Evolutionary conservation across 2,888 invertebrate genomes (phyloP).

Genomic region (Xiphydria camelus): DNA sequence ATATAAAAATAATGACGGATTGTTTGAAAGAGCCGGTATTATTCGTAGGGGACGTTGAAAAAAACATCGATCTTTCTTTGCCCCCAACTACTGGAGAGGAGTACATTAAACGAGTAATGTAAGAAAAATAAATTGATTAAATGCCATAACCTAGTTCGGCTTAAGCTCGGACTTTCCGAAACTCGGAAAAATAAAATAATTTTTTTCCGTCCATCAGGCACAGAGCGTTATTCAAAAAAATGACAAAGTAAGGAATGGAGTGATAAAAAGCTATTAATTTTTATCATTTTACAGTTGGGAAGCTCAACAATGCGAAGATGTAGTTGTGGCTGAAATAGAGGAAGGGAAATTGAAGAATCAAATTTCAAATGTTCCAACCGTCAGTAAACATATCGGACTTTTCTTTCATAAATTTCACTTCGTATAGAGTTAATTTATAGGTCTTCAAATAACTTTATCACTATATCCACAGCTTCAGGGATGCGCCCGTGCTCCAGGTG

Average conservation of each 20-base stretch:
- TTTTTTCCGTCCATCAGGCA: no score
- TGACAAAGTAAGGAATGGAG: no score
- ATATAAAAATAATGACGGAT: slow-evolving; percentile 34
- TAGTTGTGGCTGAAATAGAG: slow-evolving; percentile 46
- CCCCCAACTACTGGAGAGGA: slow-evolving; percentile 51
- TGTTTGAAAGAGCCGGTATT: slow-evolving; percentile 41
- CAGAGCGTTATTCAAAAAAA: no score
- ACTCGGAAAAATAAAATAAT: no score
- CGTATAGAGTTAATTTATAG: no score
- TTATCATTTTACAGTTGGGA: no score
- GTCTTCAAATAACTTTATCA: no score
- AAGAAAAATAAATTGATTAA: slow-evolving; percentile 25
- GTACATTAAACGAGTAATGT: slow-evolving; percentile 54
- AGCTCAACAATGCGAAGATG: slow-evolving; percentile 46
- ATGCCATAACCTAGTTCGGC: no score
- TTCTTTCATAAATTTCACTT: no score
- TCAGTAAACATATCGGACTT: no score
- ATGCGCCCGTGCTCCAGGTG: slow-evolving; percentile 57
- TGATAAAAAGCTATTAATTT: not conserved
- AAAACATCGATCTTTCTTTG: slow-evolving; percentile 38
- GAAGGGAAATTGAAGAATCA: slow-evolving; percentile 32
- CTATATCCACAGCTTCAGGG: no score
- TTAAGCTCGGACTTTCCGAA: no score
- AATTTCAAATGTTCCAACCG: slow-evolving; percentile 35
- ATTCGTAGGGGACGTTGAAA: slow-evolving; percentile 37